Evolutionary conservation across 2,888 invertebrate species (phyloP).

Genomic region (Cosmorhoe ocellata): DNA sequence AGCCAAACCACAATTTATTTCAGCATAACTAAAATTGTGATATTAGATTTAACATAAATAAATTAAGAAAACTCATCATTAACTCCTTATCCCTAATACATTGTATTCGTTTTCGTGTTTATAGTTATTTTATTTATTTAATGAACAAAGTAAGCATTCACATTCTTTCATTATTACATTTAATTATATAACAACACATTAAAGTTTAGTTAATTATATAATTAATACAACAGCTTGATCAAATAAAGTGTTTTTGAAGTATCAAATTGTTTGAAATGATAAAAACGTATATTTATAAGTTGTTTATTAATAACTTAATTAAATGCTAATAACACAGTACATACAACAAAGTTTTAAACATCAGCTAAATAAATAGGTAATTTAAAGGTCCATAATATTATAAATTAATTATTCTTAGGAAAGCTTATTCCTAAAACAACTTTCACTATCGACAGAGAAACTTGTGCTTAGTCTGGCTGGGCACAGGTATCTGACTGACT

Average conservation of each 20-base stretch:
- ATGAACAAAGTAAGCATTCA: not conserved
- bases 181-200: too few species aligned
- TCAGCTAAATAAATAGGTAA: too few species aligned
- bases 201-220: too few species aligned
- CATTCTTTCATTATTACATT: not conserved
- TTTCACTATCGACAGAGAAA: too few species aligned
- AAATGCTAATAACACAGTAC: too few species aligned
- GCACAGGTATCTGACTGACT: too few species aligned
- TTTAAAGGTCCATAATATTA: too few species aligned
- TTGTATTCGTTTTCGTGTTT: conserved; percentile 3
- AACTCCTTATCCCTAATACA: not conserved
- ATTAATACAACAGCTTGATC: not conserved
- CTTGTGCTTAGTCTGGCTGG: too few species aligned
- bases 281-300: not conserved
- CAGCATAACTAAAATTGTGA: conserved; percentile 36
- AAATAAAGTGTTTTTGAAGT: conserved; percentile 1
- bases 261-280: not conserved
- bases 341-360: too few species aligned
- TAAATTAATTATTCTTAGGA: too few species aligned
- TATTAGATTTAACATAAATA: conserved; percentile 34
- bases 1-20: conserved; percentile 17
- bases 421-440: too few species aligned
- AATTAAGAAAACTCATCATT: conserved; percentile 3
- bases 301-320: too few species aligned
- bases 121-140: not conserved